phyloP scores from a whole-genome alignment of 2,113 vertebrate genomes.

The Urocolius indicus region DNA sequence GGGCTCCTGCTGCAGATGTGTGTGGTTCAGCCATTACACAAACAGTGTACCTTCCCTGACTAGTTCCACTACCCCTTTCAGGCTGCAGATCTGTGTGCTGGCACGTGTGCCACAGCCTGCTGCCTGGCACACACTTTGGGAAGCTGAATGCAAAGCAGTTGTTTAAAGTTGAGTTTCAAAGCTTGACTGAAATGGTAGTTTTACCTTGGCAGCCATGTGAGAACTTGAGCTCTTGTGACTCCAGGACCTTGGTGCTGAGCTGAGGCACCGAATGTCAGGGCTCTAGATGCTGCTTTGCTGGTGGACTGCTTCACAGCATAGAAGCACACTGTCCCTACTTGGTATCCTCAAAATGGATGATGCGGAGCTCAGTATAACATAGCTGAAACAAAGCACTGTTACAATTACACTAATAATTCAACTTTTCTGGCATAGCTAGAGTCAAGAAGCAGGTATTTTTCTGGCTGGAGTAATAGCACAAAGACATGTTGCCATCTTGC shows the following conservation, averaged over 20 bases:
- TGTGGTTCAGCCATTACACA: neutral
- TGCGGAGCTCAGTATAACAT: neutral
- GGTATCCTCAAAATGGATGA: neutral
- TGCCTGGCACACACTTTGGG: neutral
- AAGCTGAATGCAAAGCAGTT: neutral
- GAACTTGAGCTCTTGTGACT: neutral
- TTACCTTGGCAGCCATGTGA: rapidly evolving
- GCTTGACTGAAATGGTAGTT: rapidly evolving
- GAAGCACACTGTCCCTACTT: neutral
- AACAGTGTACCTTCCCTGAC: neutral
- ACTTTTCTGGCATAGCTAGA: neutral
- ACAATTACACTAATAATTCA: neutral
- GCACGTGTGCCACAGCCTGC: rapidly evolving
- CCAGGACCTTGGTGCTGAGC: neutral
- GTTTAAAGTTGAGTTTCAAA: neutral
- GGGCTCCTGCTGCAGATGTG: neutral
- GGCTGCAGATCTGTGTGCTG: neutral
- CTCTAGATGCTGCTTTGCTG: neutral
- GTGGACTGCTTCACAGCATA: neutral
- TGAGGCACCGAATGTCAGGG: rapidly evolving
- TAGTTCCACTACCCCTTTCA: rapidly evolving
- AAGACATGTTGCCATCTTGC: neutral
- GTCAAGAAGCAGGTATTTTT: neutral
- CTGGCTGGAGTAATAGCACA: neutral
- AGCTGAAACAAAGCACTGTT: neutral